Percentiles rank a stretch among this genome's conserved stretches.
Conservation (phyloP, 2,888 invertebrate genomes). For the Tetrapedia diversipes region DNA sequence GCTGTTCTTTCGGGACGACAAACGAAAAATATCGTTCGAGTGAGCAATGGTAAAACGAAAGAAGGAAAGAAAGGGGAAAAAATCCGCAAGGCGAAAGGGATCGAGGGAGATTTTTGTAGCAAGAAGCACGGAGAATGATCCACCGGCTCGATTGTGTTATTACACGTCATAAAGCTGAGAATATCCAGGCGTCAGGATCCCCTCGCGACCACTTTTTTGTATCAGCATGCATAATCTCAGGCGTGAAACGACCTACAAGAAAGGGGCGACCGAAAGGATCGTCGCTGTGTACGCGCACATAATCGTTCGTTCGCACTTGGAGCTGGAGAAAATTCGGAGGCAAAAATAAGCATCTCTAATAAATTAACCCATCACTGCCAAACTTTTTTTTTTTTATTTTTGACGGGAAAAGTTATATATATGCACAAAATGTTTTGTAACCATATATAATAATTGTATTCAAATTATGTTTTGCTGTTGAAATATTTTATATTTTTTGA, state of each 20-base stretch:
- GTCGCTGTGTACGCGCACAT: slow-evolving; percentile 1
- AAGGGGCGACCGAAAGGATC: slow-evolving; percentile 20
- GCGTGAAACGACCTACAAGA: slow-evolving; percentile 59
- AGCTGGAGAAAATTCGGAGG: too few relatives aligned
- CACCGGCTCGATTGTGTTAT: slow-evolving; percentile 50
- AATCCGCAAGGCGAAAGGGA: slow-evolving; percentile 11
- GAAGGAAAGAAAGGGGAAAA: not conserved
- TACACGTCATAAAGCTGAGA: slow-evolving; percentile 56
- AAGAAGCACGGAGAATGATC: slow-evolving; percentile 32
- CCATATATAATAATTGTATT: too few relatives aligned
- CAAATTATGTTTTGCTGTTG: too few relatives aligned
- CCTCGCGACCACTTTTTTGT: slow-evolving; percentile 43
- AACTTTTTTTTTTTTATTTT: too few relatives aligned
- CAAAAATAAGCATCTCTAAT: too few relatives aligned
- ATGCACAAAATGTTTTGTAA: too few relatives aligned
- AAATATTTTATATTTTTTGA: too few relatives aligned
- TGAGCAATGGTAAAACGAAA: not conserved
- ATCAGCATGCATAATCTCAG: slow-evolving; percentile 59
- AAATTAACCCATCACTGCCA: too few relatives aligned
- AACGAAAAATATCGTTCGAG: slow-evolving; percentile 14
- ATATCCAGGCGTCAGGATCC: slow-evolving; percentile 58
- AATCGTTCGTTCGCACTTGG: slow-evolving; percentile 39
- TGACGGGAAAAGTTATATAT: too few relatives aligned
- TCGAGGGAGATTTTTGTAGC: slow-evolving; percentile 18
- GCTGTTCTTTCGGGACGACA: not conserved